These are phyloP conservation scores for Zosterops hypoxanthus DNA, from an alignment of 2,113 vertebrate genomes.

Conservation along the genomic window DNA sequence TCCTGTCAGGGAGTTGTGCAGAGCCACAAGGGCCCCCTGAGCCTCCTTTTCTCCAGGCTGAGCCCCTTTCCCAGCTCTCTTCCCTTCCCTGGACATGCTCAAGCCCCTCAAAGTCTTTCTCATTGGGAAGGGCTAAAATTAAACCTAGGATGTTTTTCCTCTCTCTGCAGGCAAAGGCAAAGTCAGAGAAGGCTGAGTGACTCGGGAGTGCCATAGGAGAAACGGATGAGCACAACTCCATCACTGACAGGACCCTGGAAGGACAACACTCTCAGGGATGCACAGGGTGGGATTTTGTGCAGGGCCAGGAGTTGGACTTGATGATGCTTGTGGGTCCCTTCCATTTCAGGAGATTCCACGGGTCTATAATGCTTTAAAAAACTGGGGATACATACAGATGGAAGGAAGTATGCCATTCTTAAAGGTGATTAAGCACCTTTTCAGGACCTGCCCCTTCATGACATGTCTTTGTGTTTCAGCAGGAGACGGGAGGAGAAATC, in stretches of 20 bases:
- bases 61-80: not conserved
- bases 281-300: not conserved
- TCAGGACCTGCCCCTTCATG: not conserved
- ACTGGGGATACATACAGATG: accelerated
- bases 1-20: not conserved
- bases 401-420: not conserved
- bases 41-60: not conserved
- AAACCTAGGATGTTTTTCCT: not conserved
- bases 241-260: not conserved
- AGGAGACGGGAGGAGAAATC: not conserved
- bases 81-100: accelerated
- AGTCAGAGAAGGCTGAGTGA: not conserved
- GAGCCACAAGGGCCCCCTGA: not conserved
- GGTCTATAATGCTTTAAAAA: not conserved
- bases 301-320: not conserved
- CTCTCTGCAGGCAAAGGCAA: not conserved
- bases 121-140: not conserved
- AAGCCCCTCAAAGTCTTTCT: not conserved
- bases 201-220: not conserved
- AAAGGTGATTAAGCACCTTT: not conserved
- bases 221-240: not conserved
- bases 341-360: not conserved
- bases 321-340: not conserved
- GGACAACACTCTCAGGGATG: accelerated
- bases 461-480: not conserved